Base-by-base conservation (phyloP, 2,797 vertebrate genomes). In the Protonibea diacanthus region DNA sequence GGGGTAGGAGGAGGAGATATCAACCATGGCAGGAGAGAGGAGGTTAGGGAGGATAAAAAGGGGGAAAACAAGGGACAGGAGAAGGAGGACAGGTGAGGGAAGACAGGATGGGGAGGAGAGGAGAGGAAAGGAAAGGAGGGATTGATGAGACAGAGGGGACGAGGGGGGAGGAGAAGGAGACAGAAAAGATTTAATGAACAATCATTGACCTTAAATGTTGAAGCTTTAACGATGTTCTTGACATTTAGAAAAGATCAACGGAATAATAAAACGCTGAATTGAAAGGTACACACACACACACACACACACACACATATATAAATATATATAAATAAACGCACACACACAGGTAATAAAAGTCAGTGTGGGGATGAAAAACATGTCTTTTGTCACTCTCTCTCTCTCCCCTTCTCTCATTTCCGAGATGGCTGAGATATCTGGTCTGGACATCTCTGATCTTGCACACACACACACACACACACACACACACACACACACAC, bases 241-340 rank as follows among this genome's bases (percentile, higher is more conserved):
- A 81, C 84, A 79, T 83, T 86, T 81, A 75, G 14, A 40, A 71
- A 81, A 79, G 73, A 77, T 80, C 71, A 88, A 71, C 49, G 0
- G 44, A 70, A 79, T 9, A 75, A 84, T 72, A 77, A 77, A 80
- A 84, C 57, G 3, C 8, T 2, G 15, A 40, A 71, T 23, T 1
- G 4, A 65, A 51, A 33, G 27, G 20, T 13, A 33, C 33, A 57
- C 69, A 27, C 72, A 42, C 66, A 17, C 53, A 62, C 61, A 21
- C 53, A 57, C 29, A 40, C 47, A 66, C 48, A 71, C 27, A 56
- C 48, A 58, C 44, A 56, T 21, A 51, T 29, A 25, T 48, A 62
- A n/a, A 67, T 27, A 49, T 42, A 52, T 53, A 52, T 53, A 52
- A 23, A 49, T 49, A 66, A 45, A 70, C 56, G 60, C 29, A 62